Evolutionary conservation across 2,113 vertebrate genomes (phyloP), one percentile per base, ranked within the genome.

Genomic region (Ursus arctos): DNA sequence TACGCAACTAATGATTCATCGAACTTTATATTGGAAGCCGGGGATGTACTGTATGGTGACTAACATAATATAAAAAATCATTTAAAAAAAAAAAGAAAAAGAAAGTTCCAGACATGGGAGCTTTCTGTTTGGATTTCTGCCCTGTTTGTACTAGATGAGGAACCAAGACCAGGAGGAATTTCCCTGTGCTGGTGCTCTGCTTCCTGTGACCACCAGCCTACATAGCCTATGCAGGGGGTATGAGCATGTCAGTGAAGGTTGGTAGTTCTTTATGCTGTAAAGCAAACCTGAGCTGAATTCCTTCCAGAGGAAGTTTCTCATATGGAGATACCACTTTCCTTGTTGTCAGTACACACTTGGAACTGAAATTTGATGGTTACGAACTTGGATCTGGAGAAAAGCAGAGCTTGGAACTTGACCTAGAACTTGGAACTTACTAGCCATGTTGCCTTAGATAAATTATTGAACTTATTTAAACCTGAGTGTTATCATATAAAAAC

Each of bases 381-480:
- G 87, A 91, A 65, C 26, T 47, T 76, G 12, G 6, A n/a, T 74
- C n/a, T 90, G 49, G 22, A 82, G 14, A 36, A 24, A 96, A 94
- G 59, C 33, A 83, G n/a, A 55, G 21, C 40, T 92, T 59, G 13
- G 28, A 51, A 49, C 36, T 67, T 74, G 49, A 65, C 51, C 61
- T 24, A 15, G 59, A 26, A 26, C 59, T 61, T 49, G 49, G 11
- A 11, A n/a, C 33, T 59, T 71, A 43, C 7, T 76, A 91, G 15
- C 49, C 65, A 0, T 81, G n/a, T 36, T 83, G 13, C 36, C 11
- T 74, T 74, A 40, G 4, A 31, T 4, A 93, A 86, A 53, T 86
- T 53, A 84, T 84, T 97, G 49, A 76, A 77, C 4, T 16, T 83
- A 53, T 13, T 18, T 83, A 77, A 95, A 9, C n/a, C 21, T 53